Conservation (phyloP, 2,888 invertebrate species). For the Tetragnatha montana region DNA sequence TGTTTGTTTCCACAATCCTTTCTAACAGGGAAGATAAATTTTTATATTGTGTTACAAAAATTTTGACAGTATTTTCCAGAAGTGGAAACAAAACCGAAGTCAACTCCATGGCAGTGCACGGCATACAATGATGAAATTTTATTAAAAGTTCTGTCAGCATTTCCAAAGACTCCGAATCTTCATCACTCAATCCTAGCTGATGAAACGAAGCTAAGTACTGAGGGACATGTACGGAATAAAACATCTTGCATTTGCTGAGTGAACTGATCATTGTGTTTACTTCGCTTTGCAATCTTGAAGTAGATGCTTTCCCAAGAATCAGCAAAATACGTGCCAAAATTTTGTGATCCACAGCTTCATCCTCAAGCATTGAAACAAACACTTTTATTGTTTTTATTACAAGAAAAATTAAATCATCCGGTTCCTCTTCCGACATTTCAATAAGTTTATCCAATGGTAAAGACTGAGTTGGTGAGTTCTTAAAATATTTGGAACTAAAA, state of each 20-base stretch:
- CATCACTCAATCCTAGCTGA: background rate
- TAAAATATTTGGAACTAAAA: no score
- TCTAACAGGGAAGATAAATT: slow-evolving; percentile 4
- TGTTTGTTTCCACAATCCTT: slow-evolving; percentile 44
- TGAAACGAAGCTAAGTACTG: slow-evolving; percentile 50
- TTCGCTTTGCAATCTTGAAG: background rate
- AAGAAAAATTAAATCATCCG: no score
- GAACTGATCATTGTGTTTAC: slow-evolving; percentile 25
- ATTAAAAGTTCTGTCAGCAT: slow-evolving; percentile 44
- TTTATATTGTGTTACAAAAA: background rate
- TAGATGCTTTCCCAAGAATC: slow-evolving; percentile 31
- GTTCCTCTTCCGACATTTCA: no score
- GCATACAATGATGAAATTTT: slow-evolving; percentile 34
- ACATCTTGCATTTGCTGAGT: slow-evolving; percentile 1
- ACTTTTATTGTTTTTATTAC: no score
- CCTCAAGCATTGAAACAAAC: background rate
- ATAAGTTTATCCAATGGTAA: no score
- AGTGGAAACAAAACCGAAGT: slow-evolving; percentile 46
- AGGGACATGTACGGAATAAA: slow-evolving; percentile 20
- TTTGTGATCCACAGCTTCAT: background rate
- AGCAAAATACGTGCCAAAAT: slow-evolving; percentile 17
- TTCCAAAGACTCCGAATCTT: slow-evolving; percentile 46
- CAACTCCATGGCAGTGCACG: slow-evolving; percentile 47
- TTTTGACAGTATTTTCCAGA: slow-evolving; percentile 29
- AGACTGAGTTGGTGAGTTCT: no score